These are phyloP conservation scores for Nasua narica DNA, from an alignment of 2,797 vertebrate species.

Conservation along the genomic window DNA sequence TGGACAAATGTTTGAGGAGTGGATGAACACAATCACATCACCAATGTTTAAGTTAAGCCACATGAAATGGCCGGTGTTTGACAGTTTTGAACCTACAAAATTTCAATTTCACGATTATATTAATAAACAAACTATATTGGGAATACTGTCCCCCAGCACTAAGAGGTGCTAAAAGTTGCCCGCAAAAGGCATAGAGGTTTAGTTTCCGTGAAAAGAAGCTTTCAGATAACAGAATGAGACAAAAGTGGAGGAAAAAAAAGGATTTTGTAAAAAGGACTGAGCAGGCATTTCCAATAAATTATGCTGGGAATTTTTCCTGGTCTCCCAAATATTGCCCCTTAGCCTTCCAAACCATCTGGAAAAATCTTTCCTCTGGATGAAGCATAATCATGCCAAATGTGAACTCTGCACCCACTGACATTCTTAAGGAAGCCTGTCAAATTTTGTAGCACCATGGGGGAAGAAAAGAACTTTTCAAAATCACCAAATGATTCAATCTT, in stretches of 20 bases:
- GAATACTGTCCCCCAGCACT: background rate
- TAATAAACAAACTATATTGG: background rate
- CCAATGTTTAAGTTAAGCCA: background rate
- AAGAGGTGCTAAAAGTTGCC: background rate
- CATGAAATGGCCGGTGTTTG: background rate
- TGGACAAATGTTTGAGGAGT: background rate
- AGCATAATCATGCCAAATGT: constrained; percentile 16
- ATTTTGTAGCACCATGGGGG: background rate
- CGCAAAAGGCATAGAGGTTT: background rate
- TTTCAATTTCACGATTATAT: background rate
- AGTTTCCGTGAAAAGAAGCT: background rate
- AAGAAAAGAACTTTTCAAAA: background rate
- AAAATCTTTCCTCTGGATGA: constrained; percentile 54
- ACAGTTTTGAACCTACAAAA: background rate
- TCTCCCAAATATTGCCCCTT: constrained; percentile 18
- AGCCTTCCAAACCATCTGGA: constrained; percentile 59
- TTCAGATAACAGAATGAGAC: background rate
- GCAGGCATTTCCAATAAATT: constrained; percentile 44
- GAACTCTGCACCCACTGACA: background rate
- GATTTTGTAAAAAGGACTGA: background rate
- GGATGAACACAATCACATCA: background rate
- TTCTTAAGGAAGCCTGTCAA: background rate
- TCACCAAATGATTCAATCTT: background rate
- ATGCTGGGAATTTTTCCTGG: background rate
- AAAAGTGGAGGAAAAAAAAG: background rate